These are phyloP conservation scores for Drosophila ficusphila DNA, from an alignment of 1,140 invertebrate genomes.

Conservation along the genomic window DNA sequence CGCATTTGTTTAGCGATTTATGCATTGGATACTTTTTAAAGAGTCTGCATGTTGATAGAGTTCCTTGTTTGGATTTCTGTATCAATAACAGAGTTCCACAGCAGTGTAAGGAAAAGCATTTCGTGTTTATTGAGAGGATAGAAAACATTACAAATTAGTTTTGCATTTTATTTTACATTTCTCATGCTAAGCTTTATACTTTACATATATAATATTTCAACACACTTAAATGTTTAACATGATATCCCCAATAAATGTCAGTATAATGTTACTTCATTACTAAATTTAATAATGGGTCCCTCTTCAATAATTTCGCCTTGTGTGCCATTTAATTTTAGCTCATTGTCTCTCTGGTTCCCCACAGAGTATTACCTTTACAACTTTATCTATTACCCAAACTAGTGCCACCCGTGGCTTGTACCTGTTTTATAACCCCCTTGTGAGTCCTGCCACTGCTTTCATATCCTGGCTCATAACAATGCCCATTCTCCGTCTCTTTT, in stretches of 20 bases:
- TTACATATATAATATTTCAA: no score
- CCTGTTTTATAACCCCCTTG: background rate
- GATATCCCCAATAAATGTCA: no score
- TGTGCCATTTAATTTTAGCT: background rate
- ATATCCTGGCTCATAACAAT: slow-evolving; percentile 52
- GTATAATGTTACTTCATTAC: no score
- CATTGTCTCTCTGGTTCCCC: background rate
- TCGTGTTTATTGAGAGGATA: no score
- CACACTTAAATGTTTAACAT: no score
- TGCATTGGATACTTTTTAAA: background rate
- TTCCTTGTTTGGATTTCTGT: no score
- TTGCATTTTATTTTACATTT: no score
- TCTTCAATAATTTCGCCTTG: background rate
- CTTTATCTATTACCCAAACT: background rate
- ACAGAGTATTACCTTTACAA: background rate
- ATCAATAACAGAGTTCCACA: no score
- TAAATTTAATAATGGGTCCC: no score
- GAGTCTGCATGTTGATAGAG: background rate
- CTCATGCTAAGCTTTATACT: no score
- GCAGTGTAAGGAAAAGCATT: no score
- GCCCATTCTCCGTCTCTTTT: slow-evolving; percentile 8
- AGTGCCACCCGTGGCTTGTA: background rate
- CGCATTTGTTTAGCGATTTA: background rate
- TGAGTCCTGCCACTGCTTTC: background rate
- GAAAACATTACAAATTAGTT: no score